phyloP scores from a whole-genome alignment of 2,888 invertebrate species.

The Notodonta ziczac region DNA sequence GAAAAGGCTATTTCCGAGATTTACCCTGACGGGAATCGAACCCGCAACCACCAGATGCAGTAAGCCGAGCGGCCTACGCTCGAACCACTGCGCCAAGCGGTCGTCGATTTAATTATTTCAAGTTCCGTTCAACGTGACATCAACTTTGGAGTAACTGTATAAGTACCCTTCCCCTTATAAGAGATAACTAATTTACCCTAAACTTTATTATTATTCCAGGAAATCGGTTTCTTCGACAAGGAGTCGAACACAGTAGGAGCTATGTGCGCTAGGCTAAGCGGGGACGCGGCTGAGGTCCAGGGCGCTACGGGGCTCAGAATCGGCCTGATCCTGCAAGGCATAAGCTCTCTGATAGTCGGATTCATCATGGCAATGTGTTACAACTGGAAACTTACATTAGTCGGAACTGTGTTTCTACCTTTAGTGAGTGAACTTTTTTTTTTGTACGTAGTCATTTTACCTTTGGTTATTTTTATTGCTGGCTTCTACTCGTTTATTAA shows the following conservation, averaged over 20 bases:
- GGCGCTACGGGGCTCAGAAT: conserved; percentile 86
- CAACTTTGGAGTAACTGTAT: too few species aligned
- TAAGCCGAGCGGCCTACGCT: too few species aligned
- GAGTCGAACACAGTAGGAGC: conserved; percentile 86
- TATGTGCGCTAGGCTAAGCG: conserved; percentile 85
- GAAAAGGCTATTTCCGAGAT: too few species aligned
- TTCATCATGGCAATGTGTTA: conserved; percentile 83
- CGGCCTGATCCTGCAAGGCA: conserved; percentile 85
- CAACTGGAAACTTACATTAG: conserved; percentile 86
- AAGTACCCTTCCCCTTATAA: too few species aligned
- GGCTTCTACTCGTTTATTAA: too few species aligned
- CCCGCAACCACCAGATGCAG: too few species aligned
- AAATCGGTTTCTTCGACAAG: conserved; percentile 87
- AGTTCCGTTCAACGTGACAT: too few species aligned
- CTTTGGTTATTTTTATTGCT: too few species aligned
- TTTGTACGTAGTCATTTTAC: too few species aligned
- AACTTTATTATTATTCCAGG: conserved; percentile 51
- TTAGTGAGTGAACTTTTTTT: conserved; percentile 60
- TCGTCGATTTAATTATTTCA: too few species aligned
- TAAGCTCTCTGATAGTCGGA: conserved; percentile 85
- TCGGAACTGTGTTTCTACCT: conserved; percentile 85
- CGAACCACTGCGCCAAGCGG: too few species aligned
- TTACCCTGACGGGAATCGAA: too few species aligned
- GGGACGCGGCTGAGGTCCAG: conserved; percentile 87
- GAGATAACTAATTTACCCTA: background rate